Conservation (phyloP, 2,113 vertebrate species). For the Buteo buteo region DNA sequence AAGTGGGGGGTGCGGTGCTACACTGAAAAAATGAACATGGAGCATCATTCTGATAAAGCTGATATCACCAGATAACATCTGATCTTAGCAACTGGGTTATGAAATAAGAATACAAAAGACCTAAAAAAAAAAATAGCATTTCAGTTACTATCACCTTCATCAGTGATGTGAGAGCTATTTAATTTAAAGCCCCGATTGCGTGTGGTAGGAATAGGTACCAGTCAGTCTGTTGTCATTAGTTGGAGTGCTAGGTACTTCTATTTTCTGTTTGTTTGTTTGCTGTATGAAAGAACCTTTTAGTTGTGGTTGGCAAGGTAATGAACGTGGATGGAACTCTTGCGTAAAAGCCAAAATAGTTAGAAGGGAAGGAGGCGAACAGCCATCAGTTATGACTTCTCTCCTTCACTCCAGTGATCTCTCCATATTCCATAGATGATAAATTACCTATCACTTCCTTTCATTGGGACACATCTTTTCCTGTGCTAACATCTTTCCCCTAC, state of each 20-base stretch:
- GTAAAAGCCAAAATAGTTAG: neutral
- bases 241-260: neutral
- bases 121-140: neutral
- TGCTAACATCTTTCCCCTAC: neutral
- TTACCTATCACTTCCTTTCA: neutral
- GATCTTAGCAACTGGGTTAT: neutral
- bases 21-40: neutral
- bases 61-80: conserved; percentile 14
- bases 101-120: conserved; percentile 15
- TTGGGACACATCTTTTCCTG: neutral
- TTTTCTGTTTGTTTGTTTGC: neutral
- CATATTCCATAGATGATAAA: neutral
- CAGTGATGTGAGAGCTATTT: neutral
- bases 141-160: conserved; percentile 16
- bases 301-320: neutral
- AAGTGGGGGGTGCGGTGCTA: neutral
- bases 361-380: neutral
- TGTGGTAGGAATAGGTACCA: neutral
- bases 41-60: conserved; percentile 23
- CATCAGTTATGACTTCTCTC: neutral
- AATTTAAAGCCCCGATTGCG: conserved; percentile 12
- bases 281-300: neutral
- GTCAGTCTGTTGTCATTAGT: conserved; percentile 21
- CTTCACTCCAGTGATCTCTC: neutral
- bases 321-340: neutral